Evolutionary conservation across 2,113 vertebrate genomes (phyloP).

Genomic region (Prochilodus magdalenae): DNA sequence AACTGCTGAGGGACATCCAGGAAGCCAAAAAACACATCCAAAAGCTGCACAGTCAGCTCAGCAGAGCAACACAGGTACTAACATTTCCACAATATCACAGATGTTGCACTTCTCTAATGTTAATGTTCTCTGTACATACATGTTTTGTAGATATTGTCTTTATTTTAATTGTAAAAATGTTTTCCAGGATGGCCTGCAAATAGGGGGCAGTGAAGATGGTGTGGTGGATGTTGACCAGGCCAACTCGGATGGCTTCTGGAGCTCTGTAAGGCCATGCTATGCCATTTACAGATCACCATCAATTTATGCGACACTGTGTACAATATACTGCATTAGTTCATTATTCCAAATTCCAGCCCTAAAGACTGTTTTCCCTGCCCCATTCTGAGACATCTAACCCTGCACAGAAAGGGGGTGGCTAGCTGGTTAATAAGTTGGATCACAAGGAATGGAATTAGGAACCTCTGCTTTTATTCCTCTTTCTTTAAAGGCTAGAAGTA

Average conservation of each 20-base stretch:
- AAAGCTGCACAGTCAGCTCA: conserved; percentile 89
- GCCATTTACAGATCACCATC: background rate
- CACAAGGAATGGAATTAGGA: background rate
- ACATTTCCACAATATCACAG: conserved; percentile 18
- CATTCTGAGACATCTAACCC: too few relatives aligned
- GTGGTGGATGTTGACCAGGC: conserved; percentile 32
- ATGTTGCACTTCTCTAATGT: conserved; percentile 31
- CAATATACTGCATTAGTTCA: background rate
- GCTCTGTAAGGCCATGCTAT: conserved; percentile 38
- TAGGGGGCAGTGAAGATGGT: conserved; percentile 15
- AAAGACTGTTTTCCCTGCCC: too few relatives aligned
- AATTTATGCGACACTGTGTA: too few relatives aligned
- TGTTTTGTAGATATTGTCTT: background rate
- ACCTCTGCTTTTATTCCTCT: background rate
- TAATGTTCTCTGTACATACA: too few relatives aligned
- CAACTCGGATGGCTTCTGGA: conserved; percentile 33
- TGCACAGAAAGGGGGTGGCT: background rate
- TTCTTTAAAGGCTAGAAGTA: background rate
- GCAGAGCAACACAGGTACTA: conserved; percentile 83
- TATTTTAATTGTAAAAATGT: conserved; percentile 59
- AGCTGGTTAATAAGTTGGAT: background rate
- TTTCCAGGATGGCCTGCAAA: conserved; percentile 33
- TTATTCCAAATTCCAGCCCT: too few relatives aligned
- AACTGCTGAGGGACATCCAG: conserved; percentile 91
- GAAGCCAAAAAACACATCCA: conserved; percentile 93